These are phyloP conservation scores for Apis florea DNA, from an alignment of 1,140 invertebrate species.

Conservation along the genomic window DNA sequence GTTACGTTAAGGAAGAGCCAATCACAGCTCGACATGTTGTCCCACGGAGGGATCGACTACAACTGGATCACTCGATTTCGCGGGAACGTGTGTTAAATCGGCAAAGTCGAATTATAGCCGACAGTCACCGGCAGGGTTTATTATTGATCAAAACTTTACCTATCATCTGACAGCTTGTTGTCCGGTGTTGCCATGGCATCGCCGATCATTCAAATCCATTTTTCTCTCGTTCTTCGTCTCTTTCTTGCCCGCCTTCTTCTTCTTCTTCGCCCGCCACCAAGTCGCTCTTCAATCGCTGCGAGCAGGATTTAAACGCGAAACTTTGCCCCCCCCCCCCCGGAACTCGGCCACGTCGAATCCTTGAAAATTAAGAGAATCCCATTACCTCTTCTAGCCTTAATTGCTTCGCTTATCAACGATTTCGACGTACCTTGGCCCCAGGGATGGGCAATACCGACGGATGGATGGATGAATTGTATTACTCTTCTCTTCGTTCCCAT, in stretches of 20 bases:
- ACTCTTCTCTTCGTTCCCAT: background rate
- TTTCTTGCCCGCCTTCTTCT: slow-evolving; percentile 37
- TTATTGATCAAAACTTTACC: slow-evolving; percentile 81
- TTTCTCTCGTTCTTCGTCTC: slow-evolving; percentile 56
- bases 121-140: slow-evolving; percentile 74
- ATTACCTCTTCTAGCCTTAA: slow-evolving; percentile 32
- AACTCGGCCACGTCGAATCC: slow-evolving; percentile 43
- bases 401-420: slow-evolving; percentile 41
- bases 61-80: background rate
- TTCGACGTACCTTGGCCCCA: slow-evolving; percentile 24
- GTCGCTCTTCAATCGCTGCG: slow-evolving; percentile 8
- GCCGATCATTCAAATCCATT: slow-evolving; percentile 74
- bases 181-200: slow-evolving; percentile 79
- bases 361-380: slow-evolving; percentile 46
- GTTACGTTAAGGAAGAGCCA: background rate
- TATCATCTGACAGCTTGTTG: slow-evolving; percentile 81
- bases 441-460: slow-evolving; percentile 7
- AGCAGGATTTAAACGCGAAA: slow-evolving; percentile 27
- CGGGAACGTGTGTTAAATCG: slow-evolving; percentile 36
- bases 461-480: background rate
- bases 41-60: background rate
- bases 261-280: slow-evolving; percentile 39
- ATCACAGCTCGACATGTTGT: background rate
- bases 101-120: slow-evolving; percentile 56
- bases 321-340: slow-evolving; percentile 14